Conservation (phyloP, 2,888 invertebrate species). For the Thereva nobilitata region DNA sequence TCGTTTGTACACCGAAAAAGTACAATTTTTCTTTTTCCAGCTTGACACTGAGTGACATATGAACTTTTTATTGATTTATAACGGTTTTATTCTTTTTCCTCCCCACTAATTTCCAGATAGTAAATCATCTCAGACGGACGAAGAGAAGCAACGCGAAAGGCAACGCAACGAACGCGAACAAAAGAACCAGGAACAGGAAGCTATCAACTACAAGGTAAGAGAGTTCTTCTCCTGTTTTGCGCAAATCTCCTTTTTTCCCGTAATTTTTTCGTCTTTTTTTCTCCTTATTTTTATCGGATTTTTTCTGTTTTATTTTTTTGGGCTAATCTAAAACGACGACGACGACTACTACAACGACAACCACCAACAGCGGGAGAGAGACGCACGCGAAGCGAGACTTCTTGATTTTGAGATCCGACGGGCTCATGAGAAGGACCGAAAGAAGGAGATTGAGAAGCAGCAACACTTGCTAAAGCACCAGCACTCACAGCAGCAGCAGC, state of each 20-base stretch:
- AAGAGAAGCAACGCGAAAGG: constrained; percentile 58
- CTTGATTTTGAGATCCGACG: constrained; percentile 58
- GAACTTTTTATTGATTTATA: constrained; percentile 13
- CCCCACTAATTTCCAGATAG: constrained; percentile 49
- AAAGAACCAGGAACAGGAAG: constrained; percentile 58
- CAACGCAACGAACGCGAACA: constrained; percentile 58
- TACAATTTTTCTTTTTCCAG: not conserved
- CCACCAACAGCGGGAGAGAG: constrained; percentile 53
- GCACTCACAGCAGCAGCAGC: constrained; percentile 45
- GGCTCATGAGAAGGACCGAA: constrained; percentile 56
- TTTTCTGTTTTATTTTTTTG: no score
- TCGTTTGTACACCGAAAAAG: no score
- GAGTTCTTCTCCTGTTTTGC: not conserved
- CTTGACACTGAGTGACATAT: not conserved
- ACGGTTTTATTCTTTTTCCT: not conserved
- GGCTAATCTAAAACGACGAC: constrained; percentile 41
- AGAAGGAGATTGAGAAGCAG: constrained; percentile 53
- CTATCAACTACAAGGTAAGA: constrained; percentile 57
- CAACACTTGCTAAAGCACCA: constrained; percentile 47
- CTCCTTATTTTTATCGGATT: not conserved
- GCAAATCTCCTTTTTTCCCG: not conserved
- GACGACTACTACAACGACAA: constrained; percentile 44
- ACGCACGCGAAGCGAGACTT: constrained; percentile 57
- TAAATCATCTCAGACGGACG: constrained; percentile 59
- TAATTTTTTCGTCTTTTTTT: not conserved